A percentile compares a stretch with the other conserved stretches of the same genome.
These are phyloP conservation scores for Hydropsyche betteni DNA, from an alignment of 2,888 invertebrate species.

Conservation along the genomic window DNA sequence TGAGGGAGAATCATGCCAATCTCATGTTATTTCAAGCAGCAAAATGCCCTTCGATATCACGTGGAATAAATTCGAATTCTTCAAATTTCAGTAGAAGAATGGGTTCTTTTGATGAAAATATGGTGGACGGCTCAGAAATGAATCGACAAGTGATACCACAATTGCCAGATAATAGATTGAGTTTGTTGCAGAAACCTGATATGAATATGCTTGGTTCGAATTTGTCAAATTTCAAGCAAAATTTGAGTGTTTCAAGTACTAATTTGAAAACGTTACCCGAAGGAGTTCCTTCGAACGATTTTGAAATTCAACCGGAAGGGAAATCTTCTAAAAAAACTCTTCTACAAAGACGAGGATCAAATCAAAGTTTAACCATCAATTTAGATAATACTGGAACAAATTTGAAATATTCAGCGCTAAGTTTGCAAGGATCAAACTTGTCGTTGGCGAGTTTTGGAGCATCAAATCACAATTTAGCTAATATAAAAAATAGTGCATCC, in stretches of 20 bases:
- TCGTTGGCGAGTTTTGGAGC: constrained; percentile 62
- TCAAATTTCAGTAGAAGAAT: constrained; percentile 59
- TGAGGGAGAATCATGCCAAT: constrained; percentile 63
- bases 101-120: constrained; percentile 66
- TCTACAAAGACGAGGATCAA: constrained; percentile 69
- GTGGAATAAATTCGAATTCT: constrained; percentile 53
- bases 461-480: constrained; percentile 61
- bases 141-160: constrained; percentile 54
- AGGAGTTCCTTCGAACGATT: constrained; percentile 75
- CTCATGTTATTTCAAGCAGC: constrained; percentile 62
- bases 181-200: constrained; percentile 46
- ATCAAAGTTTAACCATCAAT: constrained; percentile 70
- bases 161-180: constrained; percentile 47
- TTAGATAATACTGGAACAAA: constrained; percentile 52
- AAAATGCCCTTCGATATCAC: constrained; percentile 58
- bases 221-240: constrained; percentile 70
- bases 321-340: constrained; percentile 61
- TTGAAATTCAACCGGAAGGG: constrained; percentile 63
- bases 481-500: constrained; percentile 63
- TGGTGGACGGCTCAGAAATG: constrained; percentile 58
- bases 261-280: constrained; percentile 78
- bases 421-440: constrained; percentile 67
- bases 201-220: constrained; percentile 62
- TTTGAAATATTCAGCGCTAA: constrained; percentile 57
- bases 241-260: constrained; percentile 73